A percentile compares a stretch with the other conserved stretches of the same genome.
Evolutionary conservation across 2,113 vertebrate genomes (phyloP).

Genomic region (Nothocercus julius): DNA sequence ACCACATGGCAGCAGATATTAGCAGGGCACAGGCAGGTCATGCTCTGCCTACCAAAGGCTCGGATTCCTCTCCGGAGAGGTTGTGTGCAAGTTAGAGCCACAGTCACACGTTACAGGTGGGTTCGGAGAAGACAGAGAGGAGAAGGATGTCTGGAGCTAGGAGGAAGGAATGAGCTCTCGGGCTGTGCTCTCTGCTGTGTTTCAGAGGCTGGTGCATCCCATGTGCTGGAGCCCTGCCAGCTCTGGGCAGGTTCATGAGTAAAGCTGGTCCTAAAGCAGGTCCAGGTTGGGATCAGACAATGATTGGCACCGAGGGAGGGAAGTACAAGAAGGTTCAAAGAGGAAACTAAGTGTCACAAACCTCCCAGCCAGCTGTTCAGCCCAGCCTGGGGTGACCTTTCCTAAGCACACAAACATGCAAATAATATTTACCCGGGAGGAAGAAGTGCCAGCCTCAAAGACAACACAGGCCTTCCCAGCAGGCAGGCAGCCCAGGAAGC

Average conservation of each 20-base stretch:
- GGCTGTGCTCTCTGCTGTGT: background rate
- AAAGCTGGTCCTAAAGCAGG: background rate
- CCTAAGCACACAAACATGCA: background rate
- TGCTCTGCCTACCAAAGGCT: background rate
- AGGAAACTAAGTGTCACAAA: background rate
- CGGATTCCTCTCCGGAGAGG: background rate
- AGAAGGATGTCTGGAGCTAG: background rate
- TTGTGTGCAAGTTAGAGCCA: background rate
- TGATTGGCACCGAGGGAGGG: background rate
- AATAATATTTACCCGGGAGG: background rate
- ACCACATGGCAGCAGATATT: background rate
- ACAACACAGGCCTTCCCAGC: background rate
- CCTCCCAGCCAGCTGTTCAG: background rate
- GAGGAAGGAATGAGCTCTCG: background rate
- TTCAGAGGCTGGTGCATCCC: background rate
- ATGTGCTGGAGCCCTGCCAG: background rate
- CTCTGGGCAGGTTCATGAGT: background rate
- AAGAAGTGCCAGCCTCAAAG: background rate
- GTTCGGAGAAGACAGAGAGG: background rate
- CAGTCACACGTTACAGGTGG: background rate
- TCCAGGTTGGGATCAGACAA: background rate
- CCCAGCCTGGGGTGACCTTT: background rate
- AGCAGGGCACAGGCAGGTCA: background rate
- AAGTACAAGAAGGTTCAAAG: background rate
- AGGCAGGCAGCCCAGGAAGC: background rate